Conservation (phyloP, 2,888 invertebrate species). For the Drosophila paranaensis region DNA sequence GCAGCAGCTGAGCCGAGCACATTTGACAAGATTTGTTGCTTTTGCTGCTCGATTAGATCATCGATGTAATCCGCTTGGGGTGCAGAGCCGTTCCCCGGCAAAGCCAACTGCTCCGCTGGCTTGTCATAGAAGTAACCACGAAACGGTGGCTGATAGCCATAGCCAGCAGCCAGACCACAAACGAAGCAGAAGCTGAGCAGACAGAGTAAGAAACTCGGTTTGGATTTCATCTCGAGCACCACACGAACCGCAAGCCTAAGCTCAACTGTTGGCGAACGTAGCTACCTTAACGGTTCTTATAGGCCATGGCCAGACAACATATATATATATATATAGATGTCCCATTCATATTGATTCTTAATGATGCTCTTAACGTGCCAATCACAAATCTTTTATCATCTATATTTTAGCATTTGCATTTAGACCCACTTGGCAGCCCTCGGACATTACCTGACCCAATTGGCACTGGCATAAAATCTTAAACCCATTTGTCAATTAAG, state of each 20-base stretch:
- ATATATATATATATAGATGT: constrained; percentile 19
- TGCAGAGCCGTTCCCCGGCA: constrained; percentile 19
- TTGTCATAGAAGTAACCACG: constrained; percentile 62
- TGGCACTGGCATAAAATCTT: constrained; percentile 32
- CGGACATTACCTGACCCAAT: constrained; percentile 60
- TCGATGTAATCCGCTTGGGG: constrained; percentile 80
- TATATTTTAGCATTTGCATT: constrained; percentile 46
- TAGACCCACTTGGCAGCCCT: constrained; percentile 33
- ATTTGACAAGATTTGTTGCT: constrained; percentile 78
- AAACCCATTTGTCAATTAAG: constrained; percentile 68
- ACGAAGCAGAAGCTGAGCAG: constrained; percentile 31
- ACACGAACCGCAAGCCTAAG: constrained; percentile 52
- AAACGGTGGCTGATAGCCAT: constrained; percentile 46
- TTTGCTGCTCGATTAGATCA: constrained; percentile 81
- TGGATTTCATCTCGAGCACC: constrained; percentile 63
- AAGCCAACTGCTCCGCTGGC: constrained; percentile 44
- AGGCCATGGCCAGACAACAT: constrained; percentile 39
- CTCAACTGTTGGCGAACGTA: constrained; percentile 65
- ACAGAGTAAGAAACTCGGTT: constrained; percentile 18
- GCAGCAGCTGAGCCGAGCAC: constrained; percentile 44
- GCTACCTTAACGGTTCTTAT: constrained; percentile 71
- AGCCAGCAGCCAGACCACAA: constrained; percentile 27
- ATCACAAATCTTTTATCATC: constrained; percentile 54
- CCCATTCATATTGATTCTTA: constrained; percentile 36
- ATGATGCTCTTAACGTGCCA: constrained; percentile 54